A percentile compares a stretch with the other conserved stretches of the same genome.
phyloP scores from a whole-genome alignment of 2,113 vertebrate genomes.

The Crocuta crocuta region DNA sequence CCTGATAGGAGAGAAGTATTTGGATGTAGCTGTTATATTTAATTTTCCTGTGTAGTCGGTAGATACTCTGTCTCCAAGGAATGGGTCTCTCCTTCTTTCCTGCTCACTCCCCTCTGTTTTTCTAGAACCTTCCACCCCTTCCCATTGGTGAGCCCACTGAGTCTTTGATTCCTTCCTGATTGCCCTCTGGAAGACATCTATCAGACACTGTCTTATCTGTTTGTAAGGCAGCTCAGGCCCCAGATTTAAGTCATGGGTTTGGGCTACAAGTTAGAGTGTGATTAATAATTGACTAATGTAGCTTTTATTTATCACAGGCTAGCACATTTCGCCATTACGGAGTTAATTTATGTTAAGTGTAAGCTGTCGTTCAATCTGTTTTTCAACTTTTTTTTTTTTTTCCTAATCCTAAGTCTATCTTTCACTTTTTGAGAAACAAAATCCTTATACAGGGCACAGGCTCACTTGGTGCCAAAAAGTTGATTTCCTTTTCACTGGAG shows the following conservation, averaged over 20 bases:
- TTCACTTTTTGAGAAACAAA: constrained; percentile 92
- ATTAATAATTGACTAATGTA: constrained; percentile 94
- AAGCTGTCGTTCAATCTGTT: constrained; percentile 92
- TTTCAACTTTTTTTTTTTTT: constrained; percentile 84
- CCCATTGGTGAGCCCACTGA: constrained; percentile 85
- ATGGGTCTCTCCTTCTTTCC: constrained; percentile 83
- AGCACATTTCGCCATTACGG: constrained; percentile 91
- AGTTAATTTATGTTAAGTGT: constrained; percentile 93
- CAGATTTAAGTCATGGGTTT: constrained; percentile 91
- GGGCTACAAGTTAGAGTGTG: constrained; percentile 93
- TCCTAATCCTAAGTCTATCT: constrained; percentile 88
- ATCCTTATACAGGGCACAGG: constrained; percentile 96
- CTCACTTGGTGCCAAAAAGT: constrained; percentile 97
- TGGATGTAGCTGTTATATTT: background rate
- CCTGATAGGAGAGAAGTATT: background rate
- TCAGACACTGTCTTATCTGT: constrained; percentile 92
- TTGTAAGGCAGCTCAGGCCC: constrained; percentile 91
- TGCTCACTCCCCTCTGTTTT: constrained; percentile 79
- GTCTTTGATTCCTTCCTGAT: constrained; percentile 89
- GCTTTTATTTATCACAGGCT: constrained; percentile 93
- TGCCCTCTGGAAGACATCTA: constrained; percentile 88
- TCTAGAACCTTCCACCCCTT: constrained; percentile 88
- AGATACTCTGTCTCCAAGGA: constrained; percentile 83
- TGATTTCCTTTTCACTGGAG: constrained; percentile 99
- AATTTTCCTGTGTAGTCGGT: constrained; percentile 61